These are phyloP conservation scores for Cranoglanis bouderius DNA, from an alignment of 2,113 vertebrate species.

Conservation along the genomic window DNA sequence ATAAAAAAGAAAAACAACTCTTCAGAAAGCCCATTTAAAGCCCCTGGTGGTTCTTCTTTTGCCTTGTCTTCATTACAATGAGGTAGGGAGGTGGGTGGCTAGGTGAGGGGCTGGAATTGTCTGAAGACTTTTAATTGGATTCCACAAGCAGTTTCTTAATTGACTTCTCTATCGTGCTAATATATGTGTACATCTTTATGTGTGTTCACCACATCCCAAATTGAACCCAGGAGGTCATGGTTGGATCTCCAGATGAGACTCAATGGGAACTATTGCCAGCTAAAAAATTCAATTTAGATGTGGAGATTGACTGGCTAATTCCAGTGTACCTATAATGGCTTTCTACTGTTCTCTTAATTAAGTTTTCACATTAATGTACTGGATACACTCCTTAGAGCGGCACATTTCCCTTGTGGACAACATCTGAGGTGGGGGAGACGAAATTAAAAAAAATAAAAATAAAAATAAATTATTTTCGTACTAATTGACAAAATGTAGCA, in stretches of 20 bases:
- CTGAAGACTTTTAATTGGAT: conserved; percentile 69
- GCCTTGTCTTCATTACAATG: conserved; percentile 57
- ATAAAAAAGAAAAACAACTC: conserved; percentile 60
- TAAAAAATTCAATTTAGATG: conserved; percentile 71
- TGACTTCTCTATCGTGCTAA: conserved; percentile 63
- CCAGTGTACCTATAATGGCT: conserved; percentile 67
- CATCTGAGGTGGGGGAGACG: conserved; percentile 71
- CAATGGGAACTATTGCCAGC: conserved; percentile 64
- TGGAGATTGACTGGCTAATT: conserved; percentile 78
- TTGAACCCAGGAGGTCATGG: conserved; percentile 70
- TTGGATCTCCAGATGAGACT: conserved; percentile 66
- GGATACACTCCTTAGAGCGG: conserved; percentile 71
- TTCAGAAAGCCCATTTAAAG: conserved; percentile 59
- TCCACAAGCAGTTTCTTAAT: conserved; percentile 64
- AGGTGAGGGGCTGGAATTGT: conserved; percentile 62
- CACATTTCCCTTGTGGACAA: conserved; percentile 74
- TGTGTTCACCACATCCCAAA: conserved; percentile 66
- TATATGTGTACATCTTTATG: conserved; percentile 61
- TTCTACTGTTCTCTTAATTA: conserved; percentile 79
- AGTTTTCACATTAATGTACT: conserved; percentile 74
- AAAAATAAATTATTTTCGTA: conserved; percentile 71
- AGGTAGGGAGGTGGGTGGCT: conserved; percentile 47
- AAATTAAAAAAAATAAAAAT: conserved; percentile 72
- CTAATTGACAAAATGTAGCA: conserved; percentile 75
- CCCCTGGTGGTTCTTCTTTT: conserved; percentile 48